A percentile compares a stretch with the other conserved stretches of the same genome.
Evolutionary conservation across 2,113 vertebrate genomes (phyloP).

Genomic region (Passer domesticus): DNA sequence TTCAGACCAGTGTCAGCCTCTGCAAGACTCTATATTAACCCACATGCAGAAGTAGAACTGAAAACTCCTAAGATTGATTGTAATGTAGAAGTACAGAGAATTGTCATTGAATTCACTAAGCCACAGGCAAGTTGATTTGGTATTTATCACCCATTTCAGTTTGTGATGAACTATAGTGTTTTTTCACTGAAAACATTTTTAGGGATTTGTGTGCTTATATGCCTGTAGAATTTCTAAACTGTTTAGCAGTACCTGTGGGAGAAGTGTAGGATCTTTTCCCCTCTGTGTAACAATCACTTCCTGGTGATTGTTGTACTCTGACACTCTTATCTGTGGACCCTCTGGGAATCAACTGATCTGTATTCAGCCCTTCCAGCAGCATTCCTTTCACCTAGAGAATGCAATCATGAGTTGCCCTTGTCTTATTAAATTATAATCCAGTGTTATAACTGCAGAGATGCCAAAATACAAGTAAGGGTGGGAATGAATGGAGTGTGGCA

Average conservation of each 20-base stretch:
- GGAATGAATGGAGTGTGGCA: background rate
- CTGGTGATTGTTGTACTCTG: background rate
- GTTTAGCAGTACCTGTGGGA: background rate
- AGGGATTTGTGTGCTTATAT: background rate
- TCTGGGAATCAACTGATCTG: background rate
- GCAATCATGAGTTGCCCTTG: background rate
- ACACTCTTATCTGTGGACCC: background rate
- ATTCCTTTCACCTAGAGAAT: background rate
- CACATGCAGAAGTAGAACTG: constrained; percentile 85
- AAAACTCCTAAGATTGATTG: constrained; percentile 86
- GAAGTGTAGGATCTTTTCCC: background rate
- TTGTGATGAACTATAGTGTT: background rate
- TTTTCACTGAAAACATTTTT: background rate
- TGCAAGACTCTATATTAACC: constrained; percentile 92
- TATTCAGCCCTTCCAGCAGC: background rate
- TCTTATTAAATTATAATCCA: background rate
- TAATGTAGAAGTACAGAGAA: constrained; percentile 90
- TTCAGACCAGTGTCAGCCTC: constrained; percentile 94
- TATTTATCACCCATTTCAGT: background rate
- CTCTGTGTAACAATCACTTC: background rate
- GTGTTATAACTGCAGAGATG: background rate
- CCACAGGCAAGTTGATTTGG: constrained; percentile 78
- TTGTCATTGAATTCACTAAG: constrained; percentile 90
- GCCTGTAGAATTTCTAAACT: background rate
- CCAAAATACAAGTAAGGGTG: background rate